A percentile compares a stretch with the other conserved stretches of the same genome.
phyloP scores from a whole-genome alignment of 2,888 invertebrate genomes.

The Polyploca ridens region DNA sequence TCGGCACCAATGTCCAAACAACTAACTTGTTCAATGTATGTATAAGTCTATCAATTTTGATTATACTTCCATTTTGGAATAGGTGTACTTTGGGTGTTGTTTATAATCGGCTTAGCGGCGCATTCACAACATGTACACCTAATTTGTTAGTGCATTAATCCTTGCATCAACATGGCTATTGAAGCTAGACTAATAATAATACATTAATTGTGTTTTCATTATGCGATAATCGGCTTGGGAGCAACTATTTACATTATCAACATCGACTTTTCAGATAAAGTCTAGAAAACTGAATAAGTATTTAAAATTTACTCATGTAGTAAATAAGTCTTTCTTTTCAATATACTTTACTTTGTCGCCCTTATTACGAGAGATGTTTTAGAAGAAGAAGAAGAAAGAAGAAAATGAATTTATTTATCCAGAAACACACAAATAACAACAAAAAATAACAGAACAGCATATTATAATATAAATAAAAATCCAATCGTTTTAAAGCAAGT shows the following conservation, averaged over 20 bases:
- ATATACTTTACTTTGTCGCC: no score
- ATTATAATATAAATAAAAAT: no score
- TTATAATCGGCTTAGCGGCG: constrained; percentile 3
- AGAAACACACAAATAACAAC: no score
- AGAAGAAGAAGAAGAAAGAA: no score
- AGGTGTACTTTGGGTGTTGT: background rate
- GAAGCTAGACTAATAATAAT: constrained; percentile 12
- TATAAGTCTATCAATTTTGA: background rate
- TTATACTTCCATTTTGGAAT: background rate
- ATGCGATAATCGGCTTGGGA: background rate
- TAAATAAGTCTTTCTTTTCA: no score
- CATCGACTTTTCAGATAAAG: background rate
- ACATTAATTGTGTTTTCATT: constrained; percentile 1
- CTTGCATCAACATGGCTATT: constrained; percentile 22
- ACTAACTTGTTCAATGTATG: background rate
- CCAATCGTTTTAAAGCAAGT: no score
- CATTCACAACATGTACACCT: constrained; percentile 1
- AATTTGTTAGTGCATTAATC: constrained; percentile 23
- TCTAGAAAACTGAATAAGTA: no score
- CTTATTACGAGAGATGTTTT: no score
- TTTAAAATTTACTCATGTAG: no score
- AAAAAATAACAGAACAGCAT: no score
- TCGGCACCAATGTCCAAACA: no score
- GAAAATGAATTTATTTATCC: no score
- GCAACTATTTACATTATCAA: background rate